Base-by-base conservation (phyloP, 2,888 invertebrate species). In the Calameuta filiformis region DNA sequence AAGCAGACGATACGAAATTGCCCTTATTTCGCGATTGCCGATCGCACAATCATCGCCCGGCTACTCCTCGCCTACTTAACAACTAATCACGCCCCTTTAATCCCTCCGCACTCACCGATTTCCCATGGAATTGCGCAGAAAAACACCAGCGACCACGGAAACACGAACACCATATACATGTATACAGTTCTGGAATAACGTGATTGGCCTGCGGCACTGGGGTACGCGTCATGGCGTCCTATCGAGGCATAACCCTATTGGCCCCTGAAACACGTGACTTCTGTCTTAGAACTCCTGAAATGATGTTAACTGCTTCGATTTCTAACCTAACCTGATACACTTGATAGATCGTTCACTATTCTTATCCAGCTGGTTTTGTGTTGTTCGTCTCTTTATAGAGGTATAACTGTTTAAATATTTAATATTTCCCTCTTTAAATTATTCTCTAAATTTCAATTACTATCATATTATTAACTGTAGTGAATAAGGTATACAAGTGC, bases 1-100 rank as follows among this genome's bases (percentile, higher is more conserved):
- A 85, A 90, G 90, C 90, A 90, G 90, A 91, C 91, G 90, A 91
- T 90, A 82, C 83, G 81, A 84, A 84, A 82, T 87, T 89, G 84
- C 82, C 80, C 82, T 77, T 73, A 78, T 82, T 80, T 81, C 73
- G 78, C 81, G 74, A 71, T 30, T 78, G 73, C 78, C 74, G 35
- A 69, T 12, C 71, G 73, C 74, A 30, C 31, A 77, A 68, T 75
- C 56, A 31, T 31, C 40, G 33, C 75, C 78, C 79, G 79, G 76
- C 76, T 77, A 84, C 78, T 79, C 76, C 76, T 84, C 76, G 76
- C 77, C 73, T 69, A 75, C 80, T 83, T 81, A 81, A 77, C 77
- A 76, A 76, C 75, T 80, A 80, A 77, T 81, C 79, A 75, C 69
- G 78, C 77, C 56, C 71, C 75, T 73, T 79, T 82, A 77, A 56